These are phyloP conservation scores for Calliphora vomitoria DNA, from an alignment of 2,888 invertebrate genomes.

Conservation along the genomic window DNA sequence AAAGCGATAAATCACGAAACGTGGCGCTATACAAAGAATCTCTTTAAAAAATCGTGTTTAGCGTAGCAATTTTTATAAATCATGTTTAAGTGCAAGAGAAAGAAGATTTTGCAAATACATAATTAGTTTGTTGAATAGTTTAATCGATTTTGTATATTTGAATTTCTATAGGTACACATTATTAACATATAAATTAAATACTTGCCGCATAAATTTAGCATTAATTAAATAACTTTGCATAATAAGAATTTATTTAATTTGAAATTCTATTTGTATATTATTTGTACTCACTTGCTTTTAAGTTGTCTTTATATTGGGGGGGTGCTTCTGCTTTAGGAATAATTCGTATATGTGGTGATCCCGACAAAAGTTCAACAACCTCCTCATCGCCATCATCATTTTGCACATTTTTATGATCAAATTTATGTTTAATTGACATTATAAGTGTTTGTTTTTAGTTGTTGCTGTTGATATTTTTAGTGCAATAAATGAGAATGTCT, in stretches of 20 bases:
- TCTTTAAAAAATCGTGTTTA: background rate
- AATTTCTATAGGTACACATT: too few relatives aligned
- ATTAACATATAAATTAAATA: too few relatives aligned
- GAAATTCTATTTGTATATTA: background rate
- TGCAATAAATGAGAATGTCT: background rate
- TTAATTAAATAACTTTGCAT: background rate
- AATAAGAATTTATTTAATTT: too few relatives aligned
- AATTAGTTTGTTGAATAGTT: too few relatives aligned
- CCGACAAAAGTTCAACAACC: conserved; percentile 61
- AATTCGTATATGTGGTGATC: conserved; percentile 29
- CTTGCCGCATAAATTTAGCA: background rate
- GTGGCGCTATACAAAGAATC: background rate
- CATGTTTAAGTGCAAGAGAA: background rate
- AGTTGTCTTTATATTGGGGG: conserved; percentile 25
- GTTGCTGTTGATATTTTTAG: background rate
- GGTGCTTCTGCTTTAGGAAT: conserved; percentile 3
- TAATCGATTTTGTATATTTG: too few relatives aligned
- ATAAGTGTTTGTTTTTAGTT: background rate
- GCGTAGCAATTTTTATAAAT: background rate
- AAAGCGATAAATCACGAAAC: background rate
- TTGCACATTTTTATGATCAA: conserved; percentile 14
- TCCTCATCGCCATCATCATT: conserved; percentile 52
- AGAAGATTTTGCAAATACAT: background rate
- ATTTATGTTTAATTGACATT: conserved; percentile 60
- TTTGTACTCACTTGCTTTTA: conserved; percentile 53